These are phyloP conservation scores for Hippopotamyrus pictus DNA, from an alignment of 2,797 vertebrate species.

Conservation along the genomic window DNA sequence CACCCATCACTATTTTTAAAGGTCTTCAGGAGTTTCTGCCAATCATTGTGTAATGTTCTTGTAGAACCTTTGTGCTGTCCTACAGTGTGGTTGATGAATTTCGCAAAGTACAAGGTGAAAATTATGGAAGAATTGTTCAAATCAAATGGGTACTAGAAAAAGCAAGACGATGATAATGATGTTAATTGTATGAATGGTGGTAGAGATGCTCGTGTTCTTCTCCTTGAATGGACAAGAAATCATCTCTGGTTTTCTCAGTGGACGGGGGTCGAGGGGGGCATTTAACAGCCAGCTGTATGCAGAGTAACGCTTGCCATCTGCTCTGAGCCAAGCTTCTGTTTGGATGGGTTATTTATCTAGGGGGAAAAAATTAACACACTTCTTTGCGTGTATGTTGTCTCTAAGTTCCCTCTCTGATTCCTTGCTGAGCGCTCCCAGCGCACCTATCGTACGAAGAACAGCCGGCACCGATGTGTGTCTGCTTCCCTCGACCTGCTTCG, in stretches of 20 bases:
- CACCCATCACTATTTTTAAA: not conserved
- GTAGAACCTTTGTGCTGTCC: not conserved
- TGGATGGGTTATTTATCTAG: not conserved
- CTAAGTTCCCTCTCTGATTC: not conserved
- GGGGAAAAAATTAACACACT: not conserved
- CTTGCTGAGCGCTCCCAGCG: not conserved
- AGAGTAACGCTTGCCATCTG: not conserved
- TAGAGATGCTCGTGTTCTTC: not conserved
- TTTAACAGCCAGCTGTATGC: not conserved
- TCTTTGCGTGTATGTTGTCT: not conserved
- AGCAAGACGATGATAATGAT: not conserved
- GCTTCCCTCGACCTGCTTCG: slow-evolving; percentile 61
- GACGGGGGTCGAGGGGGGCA: not conserved
- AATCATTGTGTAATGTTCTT: not conserved
- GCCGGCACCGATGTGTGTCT: slow-evolving; percentile 50
- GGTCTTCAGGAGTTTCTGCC: not conserved
- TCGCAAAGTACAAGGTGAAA: not conserved
- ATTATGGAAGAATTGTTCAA: not conserved
- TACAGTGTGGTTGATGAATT: not conserved
- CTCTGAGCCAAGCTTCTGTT: not conserved
- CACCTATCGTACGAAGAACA: slow-evolving; percentile 15
- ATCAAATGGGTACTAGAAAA: not conserved
- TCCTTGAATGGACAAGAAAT: not conserved
- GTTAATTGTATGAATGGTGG: not conserved
- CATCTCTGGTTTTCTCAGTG: not conserved